Base-by-base conservation (phyloP, 2,113 vertebrate genomes). In the Hippocampus barbouri region DNA sequence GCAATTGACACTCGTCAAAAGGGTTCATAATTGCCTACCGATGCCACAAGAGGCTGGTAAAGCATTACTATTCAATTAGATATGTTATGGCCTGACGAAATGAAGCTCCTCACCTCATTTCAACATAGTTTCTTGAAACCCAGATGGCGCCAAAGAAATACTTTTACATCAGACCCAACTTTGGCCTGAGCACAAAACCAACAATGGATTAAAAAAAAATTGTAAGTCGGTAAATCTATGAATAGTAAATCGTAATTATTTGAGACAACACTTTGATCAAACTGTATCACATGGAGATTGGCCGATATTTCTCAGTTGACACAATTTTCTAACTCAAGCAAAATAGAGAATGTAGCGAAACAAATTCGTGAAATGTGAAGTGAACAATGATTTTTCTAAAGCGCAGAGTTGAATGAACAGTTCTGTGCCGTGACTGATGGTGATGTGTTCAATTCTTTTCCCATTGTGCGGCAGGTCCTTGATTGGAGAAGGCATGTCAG, bases 221-320 rank as follows among this genome's bases (percentile, higher is more conserved):
- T 51, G 49, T 20, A 5, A 20, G 11, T 54, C 11, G 8, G 53
- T 10, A 4, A 54, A 20, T 51, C 2, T 51, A 18, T 7, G 49
- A 51, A 18, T 15, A 16, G 9, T 15, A 11, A 47, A 47, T 47
- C 34, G 5, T 1, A 38, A 38, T 34, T 12, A 51, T 51, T 6
- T 16, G 47, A 16, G 16, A 16, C 4, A 18, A 51, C 49, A 11
- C 45, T 16, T 47, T 15, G 45, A 47, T 38, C 34, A 51, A 56
- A 56, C 6, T 10, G 21, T 23, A 27, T 59, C 2, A 34, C 20
- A 70, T 74, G 20, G 75, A 80, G 70, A 76, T 51, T 10, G 8
- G 65, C 77, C 25, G 79, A 70, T 81, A 71, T 79, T 68, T 47
- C 63, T 69, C 41, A 27, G 71, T 74, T 73, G 74, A 85, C 81